These are phyloP conservation scores for Chromobotia macracanthus DNA, from an alignment of 2,797 vertebrate species.

Conservation along the genomic window DNA sequence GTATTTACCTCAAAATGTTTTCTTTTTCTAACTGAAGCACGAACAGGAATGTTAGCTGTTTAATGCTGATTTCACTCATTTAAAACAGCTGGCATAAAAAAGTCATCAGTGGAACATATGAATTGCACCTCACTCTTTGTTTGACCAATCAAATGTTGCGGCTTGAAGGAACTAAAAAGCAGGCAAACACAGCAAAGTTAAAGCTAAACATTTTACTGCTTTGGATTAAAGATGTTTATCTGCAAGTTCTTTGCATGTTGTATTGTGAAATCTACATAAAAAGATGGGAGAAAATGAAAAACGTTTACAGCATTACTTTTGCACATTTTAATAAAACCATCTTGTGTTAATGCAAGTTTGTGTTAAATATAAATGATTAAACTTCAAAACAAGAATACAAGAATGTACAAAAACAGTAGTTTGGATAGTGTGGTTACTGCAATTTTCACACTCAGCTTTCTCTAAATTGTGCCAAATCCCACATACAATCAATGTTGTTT, in stretches of 20 bases:
- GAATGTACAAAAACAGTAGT: not conserved
- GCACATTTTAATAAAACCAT: conserved; percentile 64
- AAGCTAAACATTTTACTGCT: not conserved
- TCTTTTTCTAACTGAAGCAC: not conserved
- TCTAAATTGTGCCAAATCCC: too few species aligned
- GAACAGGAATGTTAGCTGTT: not conserved
- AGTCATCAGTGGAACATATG: not conserved
- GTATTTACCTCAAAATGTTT: not conserved
- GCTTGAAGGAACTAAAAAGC: not conserved
- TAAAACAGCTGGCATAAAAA: conserved; percentile 7
- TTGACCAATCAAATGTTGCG: conserved; percentile 13
- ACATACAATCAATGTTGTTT: too few species aligned
- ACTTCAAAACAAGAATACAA: not conserved
- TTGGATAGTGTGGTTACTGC: too few species aligned
- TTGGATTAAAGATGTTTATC: conserved; percentile 7
- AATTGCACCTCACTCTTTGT: conserved; percentile 1
- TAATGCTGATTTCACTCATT: conserved; percentile 7
- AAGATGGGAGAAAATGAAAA: conserved; percentile 37
- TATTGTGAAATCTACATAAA: conserved; percentile 45
- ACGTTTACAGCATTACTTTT: conserved; percentile 69
- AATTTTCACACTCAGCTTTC: too few species aligned
- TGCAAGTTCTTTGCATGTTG: conserved; percentile 33
- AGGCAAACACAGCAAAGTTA: conserved; percentile 3
- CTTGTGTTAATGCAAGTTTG: conserved; percentile 45
- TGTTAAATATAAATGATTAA: conserved; percentile 35